Evolutionary conservation across 1,140 invertebrate genomes (phyloP), one percentile per base, ranked within the genome.

Genomic region (Nymphalis io): DNA sequence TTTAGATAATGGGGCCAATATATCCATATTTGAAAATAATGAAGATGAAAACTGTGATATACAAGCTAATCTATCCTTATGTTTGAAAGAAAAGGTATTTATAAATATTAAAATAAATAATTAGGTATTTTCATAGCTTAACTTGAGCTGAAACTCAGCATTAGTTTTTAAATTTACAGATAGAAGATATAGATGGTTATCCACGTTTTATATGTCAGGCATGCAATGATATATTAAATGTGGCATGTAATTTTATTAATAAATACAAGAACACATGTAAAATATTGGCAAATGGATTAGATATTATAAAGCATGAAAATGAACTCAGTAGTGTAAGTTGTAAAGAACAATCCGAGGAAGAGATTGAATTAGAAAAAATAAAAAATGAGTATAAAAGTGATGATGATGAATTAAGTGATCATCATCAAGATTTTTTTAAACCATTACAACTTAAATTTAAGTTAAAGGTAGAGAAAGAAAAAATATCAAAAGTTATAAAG

Each of bases 171-270:
- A 44, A 55, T 18, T 85, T 87, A 58, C 79, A 90, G 88, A 77
- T 90, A 66, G 80, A 87, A 75, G 84, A 90, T 57, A 67, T 83
- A 57, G 78, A 85, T 33, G 85, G 87, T 13, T 88, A 82, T 46
- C 88, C 88, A 46, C 70, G 75, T 40, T 76, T 73, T 59, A 86
- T 90, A 70, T 90, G 88, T 79, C 62, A 66, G n/a, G 69, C 60
- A 16, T 90, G 88, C 68, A 81, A 83, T 59, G 62, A 73, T 16
- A 83, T 75, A 4, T 68, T 88, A 70, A 70, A 87, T 42, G 68
- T 58, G 42, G 39, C 82, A 33, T 81, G 72, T 20, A 76, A 70
- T 71, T 89, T 90, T 66, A 83, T 88, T 27, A 79, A 81, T 69
- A 87, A 81, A 75, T 91, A 78, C 65, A 85, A 75, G 70, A 75